Evolutionary conservation across 1,140 invertebrate species (phyloP).

Genomic region (Zaprionus nigranus): DNA sequence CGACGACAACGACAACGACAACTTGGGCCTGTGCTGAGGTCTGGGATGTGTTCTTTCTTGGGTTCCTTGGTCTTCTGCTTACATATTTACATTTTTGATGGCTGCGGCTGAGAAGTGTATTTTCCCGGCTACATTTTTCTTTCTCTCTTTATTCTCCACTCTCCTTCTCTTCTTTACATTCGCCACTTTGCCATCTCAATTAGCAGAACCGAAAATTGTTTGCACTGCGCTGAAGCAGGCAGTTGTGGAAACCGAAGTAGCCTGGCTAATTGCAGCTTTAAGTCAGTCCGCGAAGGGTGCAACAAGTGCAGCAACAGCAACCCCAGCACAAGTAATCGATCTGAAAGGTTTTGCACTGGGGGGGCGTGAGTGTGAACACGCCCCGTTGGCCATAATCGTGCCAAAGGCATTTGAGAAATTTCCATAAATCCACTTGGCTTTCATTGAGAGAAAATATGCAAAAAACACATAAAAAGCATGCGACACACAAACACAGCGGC

Average conservation of each 20-base stretch:
- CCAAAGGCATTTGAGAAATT: slow-evolving; percentile 57
- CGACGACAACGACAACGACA: slow-evolving; percentile 20
- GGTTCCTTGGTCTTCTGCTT: slow-evolving; percentile 38
- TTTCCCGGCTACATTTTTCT: slow-evolving; percentile 22
- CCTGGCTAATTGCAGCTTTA: slow-evolving; percentile 41
- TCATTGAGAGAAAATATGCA: slow-evolving; percentile 43
- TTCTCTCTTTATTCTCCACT: slow-evolving; percentile 18
- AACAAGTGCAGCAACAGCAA: slow-evolving; percentile 56
- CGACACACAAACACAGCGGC: slow-evolving; percentile 52
- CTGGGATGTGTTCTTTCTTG: background rate
- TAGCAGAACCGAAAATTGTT: slow-evolving; percentile 78
- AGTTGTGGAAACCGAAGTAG: background rate
- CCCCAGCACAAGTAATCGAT: slow-evolving; percentile 11
- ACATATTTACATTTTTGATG: slow-evolving; percentile 80
- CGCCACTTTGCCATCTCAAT: slow-evolving; percentile 65
- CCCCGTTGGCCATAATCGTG: slow-evolving; percentile 35
- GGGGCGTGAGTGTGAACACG: slow-evolving; percentile 4
- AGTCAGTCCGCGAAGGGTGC: slow-evolving; percentile 25
- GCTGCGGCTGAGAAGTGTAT: slow-evolving; percentile 48
- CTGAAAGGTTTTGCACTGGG: slow-evolving; percentile 12
- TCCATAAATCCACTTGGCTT: slow-evolving; percentile 73
- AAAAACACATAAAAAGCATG: slow-evolving; percentile 40
- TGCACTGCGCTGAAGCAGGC: slow-evolving; percentile 54
- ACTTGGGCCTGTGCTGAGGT: slow-evolving; percentile 22
- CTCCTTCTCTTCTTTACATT: background rate